Evolutionary conservation across 2,797 vertebrate genomes (phyloP).

Genomic region (Poeciliopsis gracilis): DNA sequence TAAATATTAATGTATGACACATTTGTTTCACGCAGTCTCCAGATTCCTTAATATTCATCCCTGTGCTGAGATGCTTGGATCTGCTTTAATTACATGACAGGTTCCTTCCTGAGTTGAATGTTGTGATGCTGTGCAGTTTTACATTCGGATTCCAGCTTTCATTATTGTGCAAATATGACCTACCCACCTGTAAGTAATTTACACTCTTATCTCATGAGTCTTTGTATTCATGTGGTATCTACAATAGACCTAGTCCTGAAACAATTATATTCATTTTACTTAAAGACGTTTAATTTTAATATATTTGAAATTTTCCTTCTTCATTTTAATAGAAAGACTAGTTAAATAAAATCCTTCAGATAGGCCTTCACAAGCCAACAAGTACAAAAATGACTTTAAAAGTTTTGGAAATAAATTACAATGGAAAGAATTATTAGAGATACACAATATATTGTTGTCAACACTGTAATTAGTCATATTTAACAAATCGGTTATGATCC

Average conservation of each 20-base stretch:
- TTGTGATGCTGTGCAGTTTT: not conserved
- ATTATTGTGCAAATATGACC: not conserved
- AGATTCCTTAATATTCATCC: not conserved
- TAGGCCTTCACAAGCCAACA: no score
- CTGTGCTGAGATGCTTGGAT: constrained; percentile 10
- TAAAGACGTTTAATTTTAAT: no score
- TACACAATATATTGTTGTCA: no score
- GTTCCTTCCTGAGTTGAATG: constrained; percentile 9
- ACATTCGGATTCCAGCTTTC: not conserved
- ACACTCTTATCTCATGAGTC: not conserved
- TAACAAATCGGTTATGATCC: no score
- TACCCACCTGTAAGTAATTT: not conserved
- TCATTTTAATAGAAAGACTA: no score
- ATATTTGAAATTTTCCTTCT: no score
- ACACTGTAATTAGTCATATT: no score
- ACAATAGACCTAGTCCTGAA: not conserved
- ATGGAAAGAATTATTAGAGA: no score
- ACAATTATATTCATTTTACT: no score
- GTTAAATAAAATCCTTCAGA: no score
- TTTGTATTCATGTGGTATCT: not conserved
- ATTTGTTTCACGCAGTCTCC: not conserved
- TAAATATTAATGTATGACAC: not conserved
- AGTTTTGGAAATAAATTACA: no score
- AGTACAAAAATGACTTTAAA: no score
- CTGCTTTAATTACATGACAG: constrained; percentile 5